Conservation (phyloP, 92 coral and sea anemone genomes). For the Palythoa grandis region DNA sequence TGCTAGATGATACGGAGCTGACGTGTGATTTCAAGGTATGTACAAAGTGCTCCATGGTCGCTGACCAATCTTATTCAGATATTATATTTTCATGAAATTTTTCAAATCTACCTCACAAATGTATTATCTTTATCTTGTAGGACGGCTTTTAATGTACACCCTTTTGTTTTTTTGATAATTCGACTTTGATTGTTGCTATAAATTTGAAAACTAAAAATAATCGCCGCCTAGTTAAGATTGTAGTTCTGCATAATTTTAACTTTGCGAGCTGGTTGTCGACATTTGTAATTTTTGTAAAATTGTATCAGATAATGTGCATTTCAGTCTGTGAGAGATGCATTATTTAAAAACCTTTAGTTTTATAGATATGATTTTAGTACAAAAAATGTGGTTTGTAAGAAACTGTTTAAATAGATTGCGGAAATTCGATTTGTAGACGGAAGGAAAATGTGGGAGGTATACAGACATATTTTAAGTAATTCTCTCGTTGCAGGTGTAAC, state of each 20-base stretch:
- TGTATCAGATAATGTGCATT: neutral
- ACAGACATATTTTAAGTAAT: neutral
- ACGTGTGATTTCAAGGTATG: slow-evolving; percentile 98
- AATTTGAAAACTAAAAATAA: slow-evolving; percentile 10
- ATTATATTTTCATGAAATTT: neutral
- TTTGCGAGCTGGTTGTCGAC: neutral
- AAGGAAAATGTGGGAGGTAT: neutral
- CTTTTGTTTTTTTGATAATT: neutral
- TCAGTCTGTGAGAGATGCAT: neutral
- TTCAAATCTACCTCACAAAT: neutral
- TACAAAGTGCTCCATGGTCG: slow-evolving; percentile 36
- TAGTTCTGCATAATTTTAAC: neutral
- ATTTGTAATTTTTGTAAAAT: neutral
- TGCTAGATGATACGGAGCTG: slow-evolving; percentile 96
- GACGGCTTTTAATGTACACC: neutral
- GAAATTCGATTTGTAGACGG: no score
- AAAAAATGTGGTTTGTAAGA: no score
- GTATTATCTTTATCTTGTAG: neutral
- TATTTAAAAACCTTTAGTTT: neutral
- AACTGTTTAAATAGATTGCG: no score
- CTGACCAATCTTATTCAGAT: neutral
- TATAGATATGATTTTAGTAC: neutral
- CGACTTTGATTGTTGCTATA: neutral
- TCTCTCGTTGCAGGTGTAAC: neutral
- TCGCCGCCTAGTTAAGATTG: neutral